phyloP scores from a whole-genome alignment of 30 jellyfish, hydroid and myxozoan genomes.

The Sanderia malayensis region DNA sequence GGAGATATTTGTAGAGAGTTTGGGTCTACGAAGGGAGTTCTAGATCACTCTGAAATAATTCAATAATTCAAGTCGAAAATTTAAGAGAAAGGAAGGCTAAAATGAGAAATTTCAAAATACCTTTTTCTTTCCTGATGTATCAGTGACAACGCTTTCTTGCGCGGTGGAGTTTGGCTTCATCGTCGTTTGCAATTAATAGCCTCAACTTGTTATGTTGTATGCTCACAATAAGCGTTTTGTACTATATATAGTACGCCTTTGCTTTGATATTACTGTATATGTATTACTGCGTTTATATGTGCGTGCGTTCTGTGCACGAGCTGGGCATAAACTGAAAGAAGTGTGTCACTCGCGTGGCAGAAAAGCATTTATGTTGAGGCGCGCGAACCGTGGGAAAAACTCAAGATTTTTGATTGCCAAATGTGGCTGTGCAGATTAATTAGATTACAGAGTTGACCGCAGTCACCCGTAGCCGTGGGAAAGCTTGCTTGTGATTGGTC shows the following conservation, averaged over 20 bases:
- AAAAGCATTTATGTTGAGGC: conserved; percentile 49
- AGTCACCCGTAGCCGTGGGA: conserved; percentile 96
- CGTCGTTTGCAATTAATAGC: neutral
- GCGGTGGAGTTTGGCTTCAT: neutral
- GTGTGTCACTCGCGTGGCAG: conserved; percentile 92
- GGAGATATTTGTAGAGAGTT: too few relatives aligned
- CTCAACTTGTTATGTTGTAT: too few relatives aligned
- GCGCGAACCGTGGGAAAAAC: conserved; percentile 96
- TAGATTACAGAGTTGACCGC: conserved; percentile 81
- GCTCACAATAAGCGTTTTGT: too few relatives aligned
- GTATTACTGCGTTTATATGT: neutral
- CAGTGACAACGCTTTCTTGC: neutral
- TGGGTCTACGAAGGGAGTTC: too few relatives aligned
- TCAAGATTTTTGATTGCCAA: conserved; percentile 54
- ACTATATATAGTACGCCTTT: too few relatives aligned
- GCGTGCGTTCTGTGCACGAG: conserved; percentile 38
- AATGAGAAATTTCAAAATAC: neutral
- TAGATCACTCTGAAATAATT: too few relatives aligned
- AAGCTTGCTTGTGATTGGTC: conserved; percentile 79
- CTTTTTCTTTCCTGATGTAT: neutral
- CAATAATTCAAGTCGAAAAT: too few relatives aligned
- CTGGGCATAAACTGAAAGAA: conserved; percentile 42
- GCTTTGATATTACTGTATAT: too few relatives aligned
- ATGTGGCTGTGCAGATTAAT: conserved; percentile 51
- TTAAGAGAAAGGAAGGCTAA: neutral